Percentiles rank a stretch among this genome's conserved stretches.
Conservation (phyloP, 2,113 vertebrate species). For the Myiozetetes cayanensis region DNA sequence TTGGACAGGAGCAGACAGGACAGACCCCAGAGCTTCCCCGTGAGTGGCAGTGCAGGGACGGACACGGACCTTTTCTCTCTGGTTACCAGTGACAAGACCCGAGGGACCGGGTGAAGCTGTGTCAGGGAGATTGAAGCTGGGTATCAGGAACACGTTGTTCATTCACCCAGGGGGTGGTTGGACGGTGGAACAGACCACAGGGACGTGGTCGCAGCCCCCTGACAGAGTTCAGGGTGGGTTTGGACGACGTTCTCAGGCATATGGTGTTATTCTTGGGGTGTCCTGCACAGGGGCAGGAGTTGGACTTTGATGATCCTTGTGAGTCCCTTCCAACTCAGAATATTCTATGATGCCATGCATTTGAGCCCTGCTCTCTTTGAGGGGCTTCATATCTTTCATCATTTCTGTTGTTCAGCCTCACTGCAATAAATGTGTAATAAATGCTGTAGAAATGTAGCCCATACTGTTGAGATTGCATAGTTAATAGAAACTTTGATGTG, state of each 20-base stretch:
- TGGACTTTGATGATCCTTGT: background rate
- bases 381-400: background rate
- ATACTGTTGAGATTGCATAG: background rate
- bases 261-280: background rate
- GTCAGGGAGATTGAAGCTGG: no score
- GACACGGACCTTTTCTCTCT: background rate
- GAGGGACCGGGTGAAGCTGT: no score
- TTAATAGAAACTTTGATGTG: background rate
- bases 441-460: background rate
- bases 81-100: background rate
- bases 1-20: no score
- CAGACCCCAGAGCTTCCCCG: accelerated
- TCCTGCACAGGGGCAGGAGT: background rate
- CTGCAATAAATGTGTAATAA: background rate
- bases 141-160: background rate
- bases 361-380: background rate
- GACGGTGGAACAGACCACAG: background rate
- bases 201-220: background rate
- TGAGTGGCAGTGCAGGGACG: no score
- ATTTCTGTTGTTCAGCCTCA: background rate
- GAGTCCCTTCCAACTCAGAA: background rate
- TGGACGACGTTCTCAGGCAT: accelerated
- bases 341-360: background rate
- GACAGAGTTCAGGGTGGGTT: no score
- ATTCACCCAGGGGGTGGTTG: background rate